Conservation (phyloP, 2,113 vertebrate genomes). For the Neotoma lepida region DNA sequence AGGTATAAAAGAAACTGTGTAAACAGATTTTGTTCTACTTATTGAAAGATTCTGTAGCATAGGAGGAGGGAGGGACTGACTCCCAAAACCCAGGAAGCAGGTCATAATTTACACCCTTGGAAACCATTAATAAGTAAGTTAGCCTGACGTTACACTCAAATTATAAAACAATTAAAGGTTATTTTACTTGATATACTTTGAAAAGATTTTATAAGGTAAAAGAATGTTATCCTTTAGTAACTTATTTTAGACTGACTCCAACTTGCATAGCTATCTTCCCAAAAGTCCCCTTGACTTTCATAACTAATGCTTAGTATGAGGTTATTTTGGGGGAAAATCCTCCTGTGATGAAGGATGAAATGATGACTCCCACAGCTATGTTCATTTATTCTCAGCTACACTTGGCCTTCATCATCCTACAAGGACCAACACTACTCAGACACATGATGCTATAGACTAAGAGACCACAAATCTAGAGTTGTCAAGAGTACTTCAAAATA, state of each 20-base stretch:
- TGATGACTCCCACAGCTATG: rapidly evolving
- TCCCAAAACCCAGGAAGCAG: background rate
- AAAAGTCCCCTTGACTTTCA: background rate
- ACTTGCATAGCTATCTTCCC: slow-evolving; percentile 27
- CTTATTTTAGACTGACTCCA: background rate
- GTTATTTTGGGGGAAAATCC: background rate
- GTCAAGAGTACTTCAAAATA: background rate
- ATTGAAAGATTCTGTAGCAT: background rate
- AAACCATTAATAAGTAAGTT: background rate
- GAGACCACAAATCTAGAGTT: background rate
- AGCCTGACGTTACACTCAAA: background rate
- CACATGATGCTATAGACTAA: background rate
- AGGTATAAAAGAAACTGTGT: background rate
- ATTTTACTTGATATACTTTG: background rate
- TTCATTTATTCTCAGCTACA: background rate
- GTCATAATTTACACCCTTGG: background rate
- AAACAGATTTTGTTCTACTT: background rate
- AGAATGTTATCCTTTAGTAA: background rate
- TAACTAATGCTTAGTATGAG: background rate
- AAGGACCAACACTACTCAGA: background rate
- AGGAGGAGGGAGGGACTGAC: too few relatives aligned
- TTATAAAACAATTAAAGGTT: background rate
- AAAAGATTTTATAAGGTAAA: slow-evolving; percentile 6
- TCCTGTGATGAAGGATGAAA: background rate
- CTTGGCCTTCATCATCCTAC: background rate